These are phyloP conservation scores for Nipponia nippon DNA, from an alignment of 2,113 vertebrate species.

Conservation along the genomic window DNA sequence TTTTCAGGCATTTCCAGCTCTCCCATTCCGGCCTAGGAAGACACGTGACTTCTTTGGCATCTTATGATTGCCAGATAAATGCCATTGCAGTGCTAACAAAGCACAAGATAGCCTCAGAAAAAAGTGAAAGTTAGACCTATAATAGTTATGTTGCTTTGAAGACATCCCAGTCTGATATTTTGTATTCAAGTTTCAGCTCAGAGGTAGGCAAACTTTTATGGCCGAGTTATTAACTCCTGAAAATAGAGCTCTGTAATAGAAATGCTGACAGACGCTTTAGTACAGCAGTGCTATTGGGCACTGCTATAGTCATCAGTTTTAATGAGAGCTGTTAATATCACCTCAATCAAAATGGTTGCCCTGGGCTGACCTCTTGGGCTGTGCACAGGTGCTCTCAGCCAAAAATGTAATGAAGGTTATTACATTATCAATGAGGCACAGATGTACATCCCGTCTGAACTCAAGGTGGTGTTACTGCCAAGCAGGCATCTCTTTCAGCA, in stretches of 20 bases:
- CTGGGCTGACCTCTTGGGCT: constrained; percentile 64
- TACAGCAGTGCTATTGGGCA: constrained; percentile 2
- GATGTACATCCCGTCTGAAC: constrained; percentile 72
- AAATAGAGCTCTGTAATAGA: constrained; percentile 30
- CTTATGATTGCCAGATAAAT: not conserved
- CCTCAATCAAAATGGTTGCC: constrained; percentile 70
- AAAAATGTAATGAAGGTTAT: constrained; percentile 72
- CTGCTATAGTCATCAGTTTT: constrained; percentile 56
- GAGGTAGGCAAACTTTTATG: not conserved
- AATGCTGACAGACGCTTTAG: constrained; percentile 33
- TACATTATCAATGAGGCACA: constrained; percentile 73
- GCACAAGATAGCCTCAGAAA: not conserved
- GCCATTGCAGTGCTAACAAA: not conserved
- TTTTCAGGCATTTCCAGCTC: not conserved
- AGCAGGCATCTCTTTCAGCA: constrained; percentile 52
- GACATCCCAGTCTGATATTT: not conserved
- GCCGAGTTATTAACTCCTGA: constrained; percentile 41
- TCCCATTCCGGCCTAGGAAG: not conserved
- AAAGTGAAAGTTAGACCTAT: not conserved
- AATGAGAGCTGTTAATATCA: constrained; percentile 73
- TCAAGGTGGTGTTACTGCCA: constrained; percentile 61
- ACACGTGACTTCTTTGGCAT: not conserved
- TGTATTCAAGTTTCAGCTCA: constrained; percentile 12
- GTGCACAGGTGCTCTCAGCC: constrained; percentile 75
- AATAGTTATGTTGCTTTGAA: not conserved